A percentile compares a stretch with the other conserved stretches of the same genome.
Conservation (phyloP, 2,113 vertebrate species). For the Callospermophilus lateralis region DNA sequence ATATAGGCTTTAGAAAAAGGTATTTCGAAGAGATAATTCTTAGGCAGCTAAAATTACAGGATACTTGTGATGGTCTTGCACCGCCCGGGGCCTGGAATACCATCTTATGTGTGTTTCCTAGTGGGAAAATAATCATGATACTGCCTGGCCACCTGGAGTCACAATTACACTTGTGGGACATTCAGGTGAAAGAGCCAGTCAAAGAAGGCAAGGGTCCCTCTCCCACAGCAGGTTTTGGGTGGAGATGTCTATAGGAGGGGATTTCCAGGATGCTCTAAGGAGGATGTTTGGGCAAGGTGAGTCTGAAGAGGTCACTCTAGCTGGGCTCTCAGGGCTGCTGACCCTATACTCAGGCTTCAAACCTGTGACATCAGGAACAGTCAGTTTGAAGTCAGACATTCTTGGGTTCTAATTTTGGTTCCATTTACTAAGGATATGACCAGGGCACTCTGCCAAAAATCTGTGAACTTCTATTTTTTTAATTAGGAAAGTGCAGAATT, state of each 20-base stretch:
- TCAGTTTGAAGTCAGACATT: not conserved
- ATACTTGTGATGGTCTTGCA: not conserved
- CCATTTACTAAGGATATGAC: not conserved
- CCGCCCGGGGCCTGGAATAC: constrained; percentile 34
- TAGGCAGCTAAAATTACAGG: constrained; percentile 56
- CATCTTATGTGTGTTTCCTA: not conserved
- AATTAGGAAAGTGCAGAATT: not conserved
- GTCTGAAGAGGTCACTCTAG: not conserved
- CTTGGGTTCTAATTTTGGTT: not conserved
- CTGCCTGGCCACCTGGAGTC: constrained; percentile 9
- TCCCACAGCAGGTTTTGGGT: not conserved
- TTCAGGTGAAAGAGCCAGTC: not conserved
- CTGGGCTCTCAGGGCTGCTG: not conserved
- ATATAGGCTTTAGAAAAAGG: not conserved
- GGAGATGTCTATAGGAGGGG: not conserved
- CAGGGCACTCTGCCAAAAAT: not conserved
- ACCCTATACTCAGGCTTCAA: not conserved
- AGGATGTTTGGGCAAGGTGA: not conserved
- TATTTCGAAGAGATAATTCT: constrained; percentile 47
- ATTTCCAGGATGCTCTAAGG: not conserved
- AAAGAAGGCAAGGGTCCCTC: not conserved
- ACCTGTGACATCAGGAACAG: not conserved
- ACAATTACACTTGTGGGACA: constrained; percentile 44
- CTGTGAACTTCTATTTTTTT: not conserved
- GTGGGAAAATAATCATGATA: constrained; percentile 63